Conservation (phyloP, 2,113 vertebrate genomes). For the Emydura subglobosa region DNA sequence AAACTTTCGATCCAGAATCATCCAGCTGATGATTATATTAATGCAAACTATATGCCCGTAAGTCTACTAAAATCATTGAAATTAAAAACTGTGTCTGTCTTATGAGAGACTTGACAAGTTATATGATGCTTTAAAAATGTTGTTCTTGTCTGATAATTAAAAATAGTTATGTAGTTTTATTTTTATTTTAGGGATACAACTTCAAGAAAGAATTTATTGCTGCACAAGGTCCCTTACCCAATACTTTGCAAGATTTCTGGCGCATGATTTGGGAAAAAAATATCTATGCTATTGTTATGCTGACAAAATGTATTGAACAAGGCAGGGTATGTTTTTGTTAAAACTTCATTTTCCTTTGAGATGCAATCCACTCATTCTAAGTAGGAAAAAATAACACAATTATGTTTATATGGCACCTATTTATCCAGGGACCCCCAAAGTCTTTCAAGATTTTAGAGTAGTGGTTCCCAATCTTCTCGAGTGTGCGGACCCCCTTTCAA, state of each 20-base stretch:
- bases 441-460: neutral
- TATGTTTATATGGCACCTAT: neutral
- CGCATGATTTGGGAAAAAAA: conserved; percentile 97
- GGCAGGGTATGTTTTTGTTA: conserved; percentile 89
- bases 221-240: conserved; percentile 93
- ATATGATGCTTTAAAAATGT: neutral
- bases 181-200: conserved; percentile 87
- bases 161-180: neutral
- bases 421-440: neutral
- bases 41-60: conserved; percentile 97
- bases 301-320: conserved; percentile 95
- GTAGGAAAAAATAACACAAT: neutral
- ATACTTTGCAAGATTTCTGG: conserved; percentile 94
- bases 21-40: conserved; percentile 91
- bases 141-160: neutral
- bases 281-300: conserved; percentile 90
- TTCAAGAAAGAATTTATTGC: conserved; percentile 93
- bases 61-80: conserved; percentile 53
- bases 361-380: neutral
- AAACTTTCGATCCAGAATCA: conserved; percentile 87
- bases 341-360: conserved; percentile 57
- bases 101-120: neutral
- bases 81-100: neutral
- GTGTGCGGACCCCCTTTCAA: too few relatives aligned
- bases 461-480: too few relatives aligned